A percentile compares a stretch with the other conserved stretches of the same genome.
These are phyloP conservation scores for Idaea aversata DNA, from an alignment of 2,888 invertebrate species.

Conservation along the genomic window DNA sequence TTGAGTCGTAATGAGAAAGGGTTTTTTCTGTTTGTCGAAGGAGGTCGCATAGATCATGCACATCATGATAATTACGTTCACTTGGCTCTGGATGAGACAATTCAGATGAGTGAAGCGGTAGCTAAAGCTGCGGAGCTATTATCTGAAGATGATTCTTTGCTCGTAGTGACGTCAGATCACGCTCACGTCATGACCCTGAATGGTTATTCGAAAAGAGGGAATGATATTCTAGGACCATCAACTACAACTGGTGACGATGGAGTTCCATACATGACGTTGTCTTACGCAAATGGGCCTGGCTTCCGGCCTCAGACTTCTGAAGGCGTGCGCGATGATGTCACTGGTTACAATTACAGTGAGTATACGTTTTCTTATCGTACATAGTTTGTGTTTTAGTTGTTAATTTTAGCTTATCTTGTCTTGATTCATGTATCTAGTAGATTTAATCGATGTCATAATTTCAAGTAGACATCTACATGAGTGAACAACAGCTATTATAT, in stretches of 20 bases:
- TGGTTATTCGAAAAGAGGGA: slow-evolving; percentile 83
- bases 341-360: slow-evolving; percentile 49
- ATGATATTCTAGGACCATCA: slow-evolving; percentile 59
- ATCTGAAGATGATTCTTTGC: slow-evolving; percentile 83
- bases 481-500: not conserved
- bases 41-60: slow-evolving; percentile 83
- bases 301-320: slow-evolving; percentile 49
- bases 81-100: slow-evolving; percentile 84
- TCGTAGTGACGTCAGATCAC: slow-evolving; percentile 89
- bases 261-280: slow-evolving; percentile 81
- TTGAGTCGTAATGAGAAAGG: slow-evolving; percentile 83
- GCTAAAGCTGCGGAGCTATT: slow-evolving; percentile 60
- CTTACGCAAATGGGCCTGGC: slow-evolving; percentile 84
- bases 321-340: slow-evolving; percentile 70
- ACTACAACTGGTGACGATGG: slow-evolving; percentile 67
- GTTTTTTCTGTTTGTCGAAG: slow-evolving; percentile 89
- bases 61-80: slow-evolving; percentile 82
- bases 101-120: slow-evolving; percentile 83
- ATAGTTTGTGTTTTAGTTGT: not conserved
- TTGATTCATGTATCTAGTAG: not conserved
- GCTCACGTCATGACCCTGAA: slow-evolving; percentile 85
- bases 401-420: too few species aligned
- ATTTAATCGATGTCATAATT: not conserved
- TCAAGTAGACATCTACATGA: not conserved
- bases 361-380: slow-evolving; percentile 4